Evolutionary conservation across 1,140 invertebrate species (phyloP), one percentile per base, ranked within the genome.

Genomic region (Calephelis virginiensis): DNA sequence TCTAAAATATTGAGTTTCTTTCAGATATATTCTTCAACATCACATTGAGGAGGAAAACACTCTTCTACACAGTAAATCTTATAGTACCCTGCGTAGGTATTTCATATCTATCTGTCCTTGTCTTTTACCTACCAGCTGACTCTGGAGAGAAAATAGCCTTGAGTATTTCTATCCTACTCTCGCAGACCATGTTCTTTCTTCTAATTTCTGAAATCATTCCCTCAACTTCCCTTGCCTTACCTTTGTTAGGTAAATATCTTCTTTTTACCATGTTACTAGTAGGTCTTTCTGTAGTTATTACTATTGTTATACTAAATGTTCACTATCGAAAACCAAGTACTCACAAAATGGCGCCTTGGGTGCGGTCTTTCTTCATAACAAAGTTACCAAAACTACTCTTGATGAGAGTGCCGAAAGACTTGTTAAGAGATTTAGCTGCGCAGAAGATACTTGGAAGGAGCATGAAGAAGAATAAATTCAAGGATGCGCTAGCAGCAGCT

Each of bases 251-350:
- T 40, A 99, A 99, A 91, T 99, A 99, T 91, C 94, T 99, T 0
- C 93, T 99, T 0, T 99, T 99, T 85, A 99, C 99, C 2, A 99
- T 99, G 98, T 94, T 99, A 49, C 92, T 99, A 28, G 98, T 99
- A 1, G 98, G 96, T 0, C 89, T 99, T 8, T 99, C 98, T 17
- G 98, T 99, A 49, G 95, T 99, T 13, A 96, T 99, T 71, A 99
- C 99, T 17, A 99, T 99, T 73, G 95, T 99, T 66, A 98, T 99
- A 77, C 92, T 99, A 37, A 99, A 99, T 87, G 96, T 99, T n/a
- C 99, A 99, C 86, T 99, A 99, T 85, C 96, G 99, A 3, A 99
- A 99, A 81, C 98, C 99, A 4, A 98, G 97, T 73, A 99, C 99
- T 0, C 98, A 99, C 88, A 96, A 97, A 89, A 99, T 99, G 97